Evolutionary conservation across 2,888 invertebrate species (phyloP), one percentile per base, ranked within the genome.

Genomic region (Campoletis raptor): DNA sequence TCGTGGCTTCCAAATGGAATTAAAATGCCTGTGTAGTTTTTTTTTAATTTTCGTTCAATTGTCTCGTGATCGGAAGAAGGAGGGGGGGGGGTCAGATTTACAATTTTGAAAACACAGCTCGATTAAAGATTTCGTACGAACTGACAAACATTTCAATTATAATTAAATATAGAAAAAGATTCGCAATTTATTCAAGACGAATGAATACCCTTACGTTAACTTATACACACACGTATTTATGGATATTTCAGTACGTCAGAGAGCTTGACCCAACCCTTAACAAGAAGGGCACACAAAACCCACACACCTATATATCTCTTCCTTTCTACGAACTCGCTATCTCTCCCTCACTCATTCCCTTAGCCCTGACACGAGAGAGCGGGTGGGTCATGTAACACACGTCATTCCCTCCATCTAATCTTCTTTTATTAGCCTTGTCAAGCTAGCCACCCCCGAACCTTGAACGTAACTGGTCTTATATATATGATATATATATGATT

Each of bases 341-440:
- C 61, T 42, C 76, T 76, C 64, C 21, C 45, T 76, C 64, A n/a
- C 64, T 76, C 66, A 30, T n/a, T 15, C 72, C 70, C 54, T 73
- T 67, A 78, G 81, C 83, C 81, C 37, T 76, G 83, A 72, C 83
- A 80, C 72, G 67, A 30, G 69, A 74, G 21, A 74, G 18, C 72
- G 81, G 81, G 77, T 74, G 70, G 83, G 40, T 86, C 77, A 86
- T 86, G 86, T 86, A 86, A 86, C 86, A 83, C 73, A 83, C 84
- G 86, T 84, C 86, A 83, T 86, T 86, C 83, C 54, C 67, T 78
- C 83, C 86, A 78, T 83, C 83, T 86, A 86, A 86, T 86, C 86
- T 86, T 77, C 86, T 83, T 83, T 86, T 86, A 86, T 86, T 84
- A 78, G 83, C 86, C 86, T 81, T 86, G 86, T 86, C 86, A 84